Evolutionary conservation across 2,113 vertebrate species (phyloP).

Genomic region (Trogon surrucura): DNA sequence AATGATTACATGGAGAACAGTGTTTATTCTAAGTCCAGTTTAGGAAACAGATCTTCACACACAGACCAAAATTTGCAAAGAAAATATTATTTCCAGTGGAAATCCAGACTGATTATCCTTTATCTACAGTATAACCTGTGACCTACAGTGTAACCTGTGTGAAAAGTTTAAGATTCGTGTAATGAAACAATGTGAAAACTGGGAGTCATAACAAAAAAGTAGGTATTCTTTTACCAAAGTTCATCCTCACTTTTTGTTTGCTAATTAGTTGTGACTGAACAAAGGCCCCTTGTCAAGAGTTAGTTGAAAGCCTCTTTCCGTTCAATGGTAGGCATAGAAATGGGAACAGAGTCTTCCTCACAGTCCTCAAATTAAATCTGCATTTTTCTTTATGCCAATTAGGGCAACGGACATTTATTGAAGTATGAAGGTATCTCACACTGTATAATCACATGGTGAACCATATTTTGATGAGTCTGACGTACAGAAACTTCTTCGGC

Average conservation of each 20-base stretch:
- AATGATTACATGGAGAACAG: neutral
- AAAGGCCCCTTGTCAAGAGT: neutral
- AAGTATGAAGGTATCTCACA: neutral
- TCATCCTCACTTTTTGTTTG: neutral
- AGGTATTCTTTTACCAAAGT: neutral
- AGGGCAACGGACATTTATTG: neutral
- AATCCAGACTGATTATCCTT: neutral
- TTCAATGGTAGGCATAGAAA: neutral
- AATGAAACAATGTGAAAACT: neutral
- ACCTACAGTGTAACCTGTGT: neutral
- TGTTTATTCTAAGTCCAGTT: neutral
- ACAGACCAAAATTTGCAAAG: neutral
- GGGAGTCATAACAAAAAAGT: neutral
- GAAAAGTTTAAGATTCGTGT: neutral
- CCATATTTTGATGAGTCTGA: neutral
- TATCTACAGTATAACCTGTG: neutral
- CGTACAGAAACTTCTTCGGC: neutral
- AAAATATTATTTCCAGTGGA: neutral
- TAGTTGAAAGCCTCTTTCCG: neutral
- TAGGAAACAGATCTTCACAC: neutral
- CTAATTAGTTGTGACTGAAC: neutral
- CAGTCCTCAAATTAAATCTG: neutral
- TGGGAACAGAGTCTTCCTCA: neutral
- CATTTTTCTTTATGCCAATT: neutral
- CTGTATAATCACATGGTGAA: neutral